Evolutionary conservation across 2,113 vertebrate genomes (phyloP), one percentile per base, ranked within the genome.

Genomic region (Labeo catla): DNA sequence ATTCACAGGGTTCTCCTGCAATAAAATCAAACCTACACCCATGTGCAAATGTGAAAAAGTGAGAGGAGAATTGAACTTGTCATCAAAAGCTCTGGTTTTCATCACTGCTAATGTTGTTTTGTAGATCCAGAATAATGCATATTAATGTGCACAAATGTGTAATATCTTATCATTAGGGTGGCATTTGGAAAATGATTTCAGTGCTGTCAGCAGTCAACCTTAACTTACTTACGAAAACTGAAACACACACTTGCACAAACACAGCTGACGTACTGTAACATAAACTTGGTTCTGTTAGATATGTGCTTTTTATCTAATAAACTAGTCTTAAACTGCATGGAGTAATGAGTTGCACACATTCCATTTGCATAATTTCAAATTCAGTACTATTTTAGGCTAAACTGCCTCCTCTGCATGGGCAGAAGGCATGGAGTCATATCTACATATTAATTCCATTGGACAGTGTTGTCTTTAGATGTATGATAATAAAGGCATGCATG

Each of bases 31-130:
- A 52, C 23, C 21, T 16, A 9, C 12, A 2, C 74, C 23, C 8
- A 52, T 77, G 57, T 61, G 12, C 16, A 47, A 15, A n/a, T 74
- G 21, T 80, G 39, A 61, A 3, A 11, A 81, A 63, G 28, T 65
- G 21, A 0, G 19, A 4, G 68, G 28, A 84, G 57, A 66, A 39
- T 81, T 88, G 23, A 57, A 39, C 80, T 28, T 57, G 50, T 28
- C 81, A 81, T 84, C 19, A 86, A 49, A 85, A 23, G 77, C 36
- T 68, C 85, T 84, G 68, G 23, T 73, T 76, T 84, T 81, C 61
- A 81, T 78, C 70, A 63, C 21, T 50, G 79, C 39, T 83, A 79
- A 87, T 85, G 66, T 39, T 72, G 76, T 84, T 76, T 65, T 83
- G 61, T 39, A 36, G 43, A 83, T 59, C 39, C n/a, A 34, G 15